These are phyloP conservation scores for Drosophila subpulchrella DNA, from an alignment of 1,140 invertebrate genomes.

Conservation along the genomic window DNA sequence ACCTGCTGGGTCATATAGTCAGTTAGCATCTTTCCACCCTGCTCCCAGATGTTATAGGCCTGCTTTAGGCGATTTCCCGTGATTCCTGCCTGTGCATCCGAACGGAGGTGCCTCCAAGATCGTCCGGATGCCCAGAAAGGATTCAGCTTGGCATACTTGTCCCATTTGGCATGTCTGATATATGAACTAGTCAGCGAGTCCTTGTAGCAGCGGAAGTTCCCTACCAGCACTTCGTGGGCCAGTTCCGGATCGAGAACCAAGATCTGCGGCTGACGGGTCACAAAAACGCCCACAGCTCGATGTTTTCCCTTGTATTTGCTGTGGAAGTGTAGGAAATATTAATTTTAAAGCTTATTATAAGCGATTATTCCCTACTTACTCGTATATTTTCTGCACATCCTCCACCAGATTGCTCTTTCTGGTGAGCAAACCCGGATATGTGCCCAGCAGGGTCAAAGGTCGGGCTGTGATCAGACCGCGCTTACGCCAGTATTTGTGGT, in stretches of 20 bases:
- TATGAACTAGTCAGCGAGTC: slow-evolving; percentile 73
- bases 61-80: slow-evolving; percentile 77
- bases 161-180: slow-evolving; percentile 65
- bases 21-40: slow-evolving; percentile 58
- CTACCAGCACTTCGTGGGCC: slow-evolving; percentile 85
- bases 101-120: slow-evolving; percentile 86
- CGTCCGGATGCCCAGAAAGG: slow-evolving; percentile 84
- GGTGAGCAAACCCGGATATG: slow-evolving; percentile 84
- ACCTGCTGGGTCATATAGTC: slow-evolving; percentile 40
- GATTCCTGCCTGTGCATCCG: slow-evolving; percentile 85
- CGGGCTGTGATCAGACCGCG: slow-evolving; percentile 71
- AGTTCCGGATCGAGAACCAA: slow-evolving; percentile 85
- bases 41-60: slow-evolving; percentile 69
- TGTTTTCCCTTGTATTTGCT: slow-evolving; percentile 61
- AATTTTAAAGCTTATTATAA: not conserved
- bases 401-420: slow-evolving; percentile 60
- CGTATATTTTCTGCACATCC: slow-evolving; percentile 69
- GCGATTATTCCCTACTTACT: slow-evolving; percentile 41
- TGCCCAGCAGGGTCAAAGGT: slow-evolving; percentile 78
- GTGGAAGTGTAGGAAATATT: too few species aligned
- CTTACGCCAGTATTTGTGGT: slow-evolving; percentile 80
- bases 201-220: slow-evolving; percentile 84
- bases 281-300: slow-evolving; percentile 84
- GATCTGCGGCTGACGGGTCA: slow-evolving; percentile 84
- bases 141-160: slow-evolving; percentile 84